Conservation (phyloP, 2,888 invertebrate genomes). For the Heliothis peltigera region DNA sequence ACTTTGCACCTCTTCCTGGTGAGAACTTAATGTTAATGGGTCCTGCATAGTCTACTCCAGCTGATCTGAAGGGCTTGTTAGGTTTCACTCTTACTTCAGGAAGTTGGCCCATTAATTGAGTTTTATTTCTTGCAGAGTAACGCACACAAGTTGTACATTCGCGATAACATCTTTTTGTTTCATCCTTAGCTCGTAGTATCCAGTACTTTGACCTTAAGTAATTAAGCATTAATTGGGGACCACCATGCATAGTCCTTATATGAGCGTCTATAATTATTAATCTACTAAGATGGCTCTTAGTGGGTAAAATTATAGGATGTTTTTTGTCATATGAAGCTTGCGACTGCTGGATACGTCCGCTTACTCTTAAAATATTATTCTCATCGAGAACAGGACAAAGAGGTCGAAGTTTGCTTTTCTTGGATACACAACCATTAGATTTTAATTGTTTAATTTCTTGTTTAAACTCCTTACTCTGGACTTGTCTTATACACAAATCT, state of each 20-base stretch:
- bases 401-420: constrained; percentile 18
- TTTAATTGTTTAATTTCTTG: constrained; percentile 27
- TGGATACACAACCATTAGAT: constrained; percentile 3
- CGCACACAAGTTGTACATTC: constrained; percentile 6
- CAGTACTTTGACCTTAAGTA: constrained; percentile 21
- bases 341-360: constrained; percentile 26
- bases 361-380: constrained; percentile 24
- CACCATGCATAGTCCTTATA: constrained; percentile 15
- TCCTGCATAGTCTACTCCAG: constrained; percentile 17
- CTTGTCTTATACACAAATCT: constrained; percentile 17
- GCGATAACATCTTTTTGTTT: constrained; percentile 3
- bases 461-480: constrained; percentile 8
- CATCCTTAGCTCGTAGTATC: constrained; percentile 16
- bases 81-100: constrained; percentile 18
- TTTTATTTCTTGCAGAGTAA: neutral
- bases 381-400: constrained; percentile 30
- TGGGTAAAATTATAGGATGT: constrained; percentile 25
- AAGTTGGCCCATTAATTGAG: constrained; percentile 16
- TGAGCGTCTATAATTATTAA: constrained; percentile 22
- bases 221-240: constrained; percentile 18
- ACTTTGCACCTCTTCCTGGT: constrained; percentile 15
- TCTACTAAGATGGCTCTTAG: constrained; percentile 30
- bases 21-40: constrained; percentile 10
- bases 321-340: constrained; percentile 7
- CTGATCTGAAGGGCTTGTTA: constrained; percentile 7